Base-by-base conservation (phyloP, 1,140 invertebrate species). In the Tetragnatha versicolor region DNA sequence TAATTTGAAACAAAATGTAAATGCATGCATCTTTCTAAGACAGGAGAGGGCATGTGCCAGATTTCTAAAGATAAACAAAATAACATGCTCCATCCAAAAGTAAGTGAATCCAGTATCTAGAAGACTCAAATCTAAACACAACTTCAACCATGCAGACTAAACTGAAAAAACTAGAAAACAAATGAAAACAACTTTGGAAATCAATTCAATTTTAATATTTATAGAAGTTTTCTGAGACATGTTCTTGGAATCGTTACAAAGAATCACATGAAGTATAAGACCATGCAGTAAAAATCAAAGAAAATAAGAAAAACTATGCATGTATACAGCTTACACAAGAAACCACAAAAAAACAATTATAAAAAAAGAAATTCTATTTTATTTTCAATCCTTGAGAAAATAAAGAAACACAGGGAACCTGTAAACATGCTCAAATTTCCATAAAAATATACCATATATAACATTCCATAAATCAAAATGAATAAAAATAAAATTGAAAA, bases 51-150 rank as follows among this genome's bases (percentile, higher is more conserved):
- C 68, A 47, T 31, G 68, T 70, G 68, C 68, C n/a, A 70, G 55
- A 70, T 9, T 39, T 42, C 42, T 65, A 10, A 25, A 42, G 61
- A 22, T 42, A 22, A 20, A 53, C 12, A 60, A 73, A 73, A 37
- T 5, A 60, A 37, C 69, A 73, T 73, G 69, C 69, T 60, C 27
- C 69, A 73, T 73, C 49, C 69, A 60, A 73, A 73, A 42, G 31
- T 20, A 37, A 55, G 39, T n/a, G 17, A 39, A 45, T 60, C 55
- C 27, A n/a, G 42, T 5, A 45, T 60, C 53, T 37, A 73, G 49
- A 37, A 70, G 29, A 73, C 35, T 42, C 17, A 39, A 42, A 6
- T 60, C 42, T n/a, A 73, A n/a, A 70, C 25, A 60, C 20, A 37
- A 20, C 29, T 17, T 39, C 35, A 66, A 53, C 25, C 69, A 72